Conservation (phyloP, 2,113 vertebrate genomes). For the Equus przewalskii region DNA sequence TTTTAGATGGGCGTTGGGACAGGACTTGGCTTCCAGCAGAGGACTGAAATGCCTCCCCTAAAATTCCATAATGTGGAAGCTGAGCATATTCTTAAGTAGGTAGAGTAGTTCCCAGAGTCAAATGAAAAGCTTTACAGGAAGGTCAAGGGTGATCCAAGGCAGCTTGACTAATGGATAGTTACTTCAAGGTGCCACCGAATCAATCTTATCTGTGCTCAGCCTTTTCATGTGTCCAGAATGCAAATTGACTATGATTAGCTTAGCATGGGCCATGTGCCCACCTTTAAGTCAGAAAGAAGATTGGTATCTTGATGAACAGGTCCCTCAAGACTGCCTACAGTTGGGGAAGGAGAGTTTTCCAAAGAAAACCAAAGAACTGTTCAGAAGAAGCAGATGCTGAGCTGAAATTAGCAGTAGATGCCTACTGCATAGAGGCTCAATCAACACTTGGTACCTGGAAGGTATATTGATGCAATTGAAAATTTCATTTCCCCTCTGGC, state of each 20-base stretch:
- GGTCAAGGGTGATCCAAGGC: not conserved
- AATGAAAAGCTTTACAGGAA: not conserved
- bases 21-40: not conserved
- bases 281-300: not conserved
- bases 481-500: conserved; percentile 14
- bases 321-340: not conserved
- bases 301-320: not conserved
- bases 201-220: not conserved
- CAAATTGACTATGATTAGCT: not conserved
- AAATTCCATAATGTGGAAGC: not conserved
- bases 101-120: not conserved
- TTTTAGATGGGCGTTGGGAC: not conserved
- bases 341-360: not conserved
- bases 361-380: not conserved
- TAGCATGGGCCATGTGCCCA: not conserved
- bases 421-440: not conserved
- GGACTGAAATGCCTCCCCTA: not conserved
- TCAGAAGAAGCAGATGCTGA: not conserved
- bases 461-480: not conserved
- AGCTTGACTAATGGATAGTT: not conserved
- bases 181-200: not conserved
- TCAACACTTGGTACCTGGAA: fast-evolving
- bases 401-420: conserved; percentile 26
- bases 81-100: not conserved
- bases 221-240: not conserved